phyloP scores from a whole-genome alignment of 2,113 vertebrate species.

The Prionailurus bengalensis region DNA sequence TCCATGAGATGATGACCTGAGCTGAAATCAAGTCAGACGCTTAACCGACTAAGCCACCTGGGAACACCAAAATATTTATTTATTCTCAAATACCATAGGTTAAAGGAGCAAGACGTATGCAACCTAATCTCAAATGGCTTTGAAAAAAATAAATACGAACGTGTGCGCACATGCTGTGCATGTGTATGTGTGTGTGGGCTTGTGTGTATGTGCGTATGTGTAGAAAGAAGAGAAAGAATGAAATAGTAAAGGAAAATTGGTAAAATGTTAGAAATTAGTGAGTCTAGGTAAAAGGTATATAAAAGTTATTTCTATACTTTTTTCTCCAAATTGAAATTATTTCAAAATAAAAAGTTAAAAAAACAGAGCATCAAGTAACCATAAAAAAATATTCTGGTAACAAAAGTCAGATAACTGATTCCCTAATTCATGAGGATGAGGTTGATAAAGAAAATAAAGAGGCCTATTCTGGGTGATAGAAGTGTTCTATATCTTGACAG shows the following conservation, averaged over 20 bases:
- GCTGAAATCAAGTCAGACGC: no score
- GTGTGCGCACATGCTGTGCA: not conserved
- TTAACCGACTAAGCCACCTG: no score
- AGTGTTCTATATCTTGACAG: not conserved
- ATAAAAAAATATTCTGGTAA: conserved; percentile 25
- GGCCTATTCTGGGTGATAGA: not conserved
- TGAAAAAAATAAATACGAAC: not conserved
- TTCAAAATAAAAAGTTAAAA: conserved; percentile 36
- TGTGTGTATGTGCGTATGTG: not conserved
- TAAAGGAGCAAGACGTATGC: not conserved
- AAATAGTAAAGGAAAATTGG: not conserved
- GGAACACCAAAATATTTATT: no score
- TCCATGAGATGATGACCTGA: no score
- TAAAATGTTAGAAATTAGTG: conserved; percentile 33
- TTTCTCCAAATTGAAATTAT: not conserved
- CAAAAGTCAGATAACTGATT: not conserved
- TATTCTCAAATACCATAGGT: not conserved
- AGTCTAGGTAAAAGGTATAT: not conserved
- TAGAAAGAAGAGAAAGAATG: not conserved
- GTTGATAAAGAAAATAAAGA: not conserved
- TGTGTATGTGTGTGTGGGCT: not conserved
- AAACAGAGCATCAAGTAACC: not conserved
- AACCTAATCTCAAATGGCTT: not conserved
- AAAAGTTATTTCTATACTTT: not conserved
- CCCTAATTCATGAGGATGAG: not conserved